Base-by-base conservation (phyloP, 2,888 invertebrate genomes). In the Drosophila ustulata region DNA sequence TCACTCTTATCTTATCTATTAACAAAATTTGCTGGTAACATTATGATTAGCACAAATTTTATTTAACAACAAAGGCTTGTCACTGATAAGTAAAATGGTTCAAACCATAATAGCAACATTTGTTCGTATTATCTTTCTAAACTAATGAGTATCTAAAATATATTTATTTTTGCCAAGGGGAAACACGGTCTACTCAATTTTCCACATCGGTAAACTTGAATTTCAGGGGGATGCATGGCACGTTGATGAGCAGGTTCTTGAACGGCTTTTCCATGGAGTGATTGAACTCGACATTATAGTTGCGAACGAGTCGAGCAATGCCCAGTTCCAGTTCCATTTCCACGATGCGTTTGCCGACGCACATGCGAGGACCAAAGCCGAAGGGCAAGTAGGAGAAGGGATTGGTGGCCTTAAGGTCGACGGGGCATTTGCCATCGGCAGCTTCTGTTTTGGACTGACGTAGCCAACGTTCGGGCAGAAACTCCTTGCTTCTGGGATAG, bases 401-500 rank as follows among this genome's bases (percentile, higher is more conserved):
- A 75, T 75, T 83, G n/a, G 63, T 79, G 4, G 78, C 50, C 39
- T 88, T 89, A 84, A 96, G 95, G 63, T 96, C 92, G 80, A 95
- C 95, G 0, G 96, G 94, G 84, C 96, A 93, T 83, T 94, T 93
- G 0, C 95, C 96, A 3, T 45, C 49, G 1, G 95, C 59, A 93
- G 28, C 26, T n/a, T 57, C 39, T 9, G 69, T 65, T 8, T 59
- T 64, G n/a, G 32, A 30, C n/a, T 43, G 39, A 0, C 90, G 78
- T 18, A 93, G 63, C 97, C 97, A 97, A 47, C 97, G 93, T 89
- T 97, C 96, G 0, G 97, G 97, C 41, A 95, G 89, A 87, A 94
- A 97, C 71, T 94, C 93, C 0, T 93, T 88, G 2, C 95, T 92
- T 9, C 93, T 92, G 0, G 94, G 93, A 85, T 94, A 96, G 79